Evolutionary conservation across 2,113 vertebrate species (phyloP), one percentile per base, ranked within the genome.

Genomic region (Felis chaus): DNA sequence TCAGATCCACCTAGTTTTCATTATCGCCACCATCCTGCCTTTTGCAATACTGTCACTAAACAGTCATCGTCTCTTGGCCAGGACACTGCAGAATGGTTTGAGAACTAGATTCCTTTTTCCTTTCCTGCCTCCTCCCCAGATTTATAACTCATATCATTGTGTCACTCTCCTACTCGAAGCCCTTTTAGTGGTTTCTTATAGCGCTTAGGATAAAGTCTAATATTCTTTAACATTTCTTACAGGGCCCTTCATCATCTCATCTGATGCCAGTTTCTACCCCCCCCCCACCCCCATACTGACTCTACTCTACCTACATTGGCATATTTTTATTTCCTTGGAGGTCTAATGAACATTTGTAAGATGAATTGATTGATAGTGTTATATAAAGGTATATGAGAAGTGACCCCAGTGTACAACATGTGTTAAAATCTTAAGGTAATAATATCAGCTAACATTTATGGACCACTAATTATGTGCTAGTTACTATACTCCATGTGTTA

Each of bases 271-370:
- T 65, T 89, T 53, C 41, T 81, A 16, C 12, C 41, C 89, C 25
- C 10, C 41, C 31, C 39, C 31, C 1, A 2, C 7, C 7, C 25
- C 78, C 19, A 61, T 55, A 39, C 78, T 94, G 14, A 78, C 19
- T 82, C 25, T 69, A 23, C 50, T 83, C 27, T 14, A n/a, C 7
- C 33, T 23, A 68, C 63, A 23, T 53, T 84, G 48, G 48, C 65
- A 90, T 84, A 50, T 94, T 96, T 69, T 90, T 90, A 82, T 85
- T 95, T 91, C 41, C 79, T 96, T 93, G 23, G 89, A 90, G 48
- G 27, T 94, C 39, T 57, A 68, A 73, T 96, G 93, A 93, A n/a
- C 88, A 74, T 92, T 97, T 96, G 25, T 87, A 90, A 92, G 45
- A 53, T 71, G 36, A 92, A 84, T 80, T 96, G 53, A 79, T 89